Evolutionary conservation across 2,888 invertebrate species (phyloP).

Genomic region (Chromoteleia sp.): DNA sequence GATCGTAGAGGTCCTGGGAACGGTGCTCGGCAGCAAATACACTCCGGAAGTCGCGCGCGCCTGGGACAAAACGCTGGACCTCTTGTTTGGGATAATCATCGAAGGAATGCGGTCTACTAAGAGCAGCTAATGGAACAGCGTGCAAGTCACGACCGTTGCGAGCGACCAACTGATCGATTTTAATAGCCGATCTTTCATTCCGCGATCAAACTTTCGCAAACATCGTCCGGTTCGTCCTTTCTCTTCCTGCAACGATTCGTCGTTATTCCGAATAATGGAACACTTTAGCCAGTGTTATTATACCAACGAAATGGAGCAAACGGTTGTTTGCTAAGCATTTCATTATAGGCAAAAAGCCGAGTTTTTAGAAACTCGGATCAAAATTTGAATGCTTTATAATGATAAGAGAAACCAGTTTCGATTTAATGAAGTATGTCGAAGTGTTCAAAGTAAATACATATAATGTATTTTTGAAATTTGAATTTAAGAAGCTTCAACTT

Average conservation of each 20-base stretch:
- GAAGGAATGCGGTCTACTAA: constrained; percentile 64
- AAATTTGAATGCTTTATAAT: no score
- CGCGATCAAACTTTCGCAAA: constrained; percentile 24
- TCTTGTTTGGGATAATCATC: constrained; percentile 77
- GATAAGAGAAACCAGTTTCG: no score
- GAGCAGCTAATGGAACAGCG: constrained; percentile 20
- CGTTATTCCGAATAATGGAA: no score
- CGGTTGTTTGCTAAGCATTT: no score
- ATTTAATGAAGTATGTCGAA: no score
- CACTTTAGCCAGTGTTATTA: no score
- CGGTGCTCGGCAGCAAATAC: constrained; percentile 82
- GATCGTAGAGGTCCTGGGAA: constrained; percentile 81
- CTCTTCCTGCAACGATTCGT: constrained; percentile 21
- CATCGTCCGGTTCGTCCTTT: background rate
- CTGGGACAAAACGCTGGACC: constrained; percentile 84
- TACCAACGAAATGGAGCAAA: no score
- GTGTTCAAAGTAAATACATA: no score
- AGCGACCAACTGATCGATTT: constrained; percentile 7
- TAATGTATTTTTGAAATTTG: no score
- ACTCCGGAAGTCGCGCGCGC: constrained; percentile 82
- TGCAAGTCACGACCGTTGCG: constrained; percentile 1
- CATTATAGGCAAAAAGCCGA: no score
- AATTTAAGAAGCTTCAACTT: no score
- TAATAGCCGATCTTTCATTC: constrained; percentile 23
- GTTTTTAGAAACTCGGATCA: no score